Evolutionary conservation across 2,888 invertebrate species (phyloP).

Genomic region (Empis livida): DNA sequence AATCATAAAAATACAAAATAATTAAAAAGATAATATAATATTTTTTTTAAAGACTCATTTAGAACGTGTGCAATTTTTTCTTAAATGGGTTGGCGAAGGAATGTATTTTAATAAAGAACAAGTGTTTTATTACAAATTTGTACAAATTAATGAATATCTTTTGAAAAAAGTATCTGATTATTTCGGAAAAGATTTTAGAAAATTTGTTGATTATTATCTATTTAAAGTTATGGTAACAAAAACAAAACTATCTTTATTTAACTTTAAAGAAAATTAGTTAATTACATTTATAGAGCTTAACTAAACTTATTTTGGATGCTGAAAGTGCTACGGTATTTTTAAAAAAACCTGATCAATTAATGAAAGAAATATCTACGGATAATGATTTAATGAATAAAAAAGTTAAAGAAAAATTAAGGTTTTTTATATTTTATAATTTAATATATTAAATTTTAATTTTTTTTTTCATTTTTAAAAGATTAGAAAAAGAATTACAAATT

Average conservation of each 20-base stretch:
- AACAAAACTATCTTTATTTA: background rate
- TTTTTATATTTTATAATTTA: background rate
- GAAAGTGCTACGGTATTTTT: background rate
- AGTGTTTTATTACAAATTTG: constrained; percentile 44
- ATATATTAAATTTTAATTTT: background rate
- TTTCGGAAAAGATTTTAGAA: background rate
- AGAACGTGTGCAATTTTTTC: constrained; percentile 8
- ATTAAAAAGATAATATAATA: too few species aligned
- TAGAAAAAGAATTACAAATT: constrained; percentile 31
- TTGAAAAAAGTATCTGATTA: constrained; percentile 10
- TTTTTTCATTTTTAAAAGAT: background rate
- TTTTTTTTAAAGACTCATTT: background rate
- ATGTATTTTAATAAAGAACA: constrained; percentile 39
- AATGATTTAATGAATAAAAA: background rate
- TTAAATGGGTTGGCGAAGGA: constrained; percentile 39
- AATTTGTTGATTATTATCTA: background rate
- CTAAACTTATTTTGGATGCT: background rate
- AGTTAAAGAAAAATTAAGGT: background rate
- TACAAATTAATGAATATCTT: constrained; percentile 38
- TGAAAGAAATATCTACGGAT: background rate
- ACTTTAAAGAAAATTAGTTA: background rate
- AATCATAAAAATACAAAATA: too few species aligned
- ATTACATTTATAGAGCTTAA: background rate
- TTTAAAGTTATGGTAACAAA: background rate
- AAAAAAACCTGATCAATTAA: background rate